Conservation (phyloP, 2,888 invertebrate genomes). For the Leptinotarsa tumamoca region DNA sequence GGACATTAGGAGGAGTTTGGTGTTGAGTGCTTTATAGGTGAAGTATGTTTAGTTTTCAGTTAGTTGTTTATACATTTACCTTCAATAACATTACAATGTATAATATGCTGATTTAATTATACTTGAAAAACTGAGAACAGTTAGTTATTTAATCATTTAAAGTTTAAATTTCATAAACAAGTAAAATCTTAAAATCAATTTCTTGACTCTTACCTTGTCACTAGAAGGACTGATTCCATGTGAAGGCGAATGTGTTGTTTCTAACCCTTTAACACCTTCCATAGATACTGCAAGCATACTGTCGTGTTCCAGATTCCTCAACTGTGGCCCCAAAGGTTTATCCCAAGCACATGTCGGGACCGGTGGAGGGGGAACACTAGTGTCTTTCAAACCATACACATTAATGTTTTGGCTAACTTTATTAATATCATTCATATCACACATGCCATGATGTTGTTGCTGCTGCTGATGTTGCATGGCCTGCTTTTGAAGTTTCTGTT, state of each 20-base stretch:
- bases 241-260: constrained; percentile 62
- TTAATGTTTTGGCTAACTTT: constrained; percentile 60
- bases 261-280: constrained; percentile 62
- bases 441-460: constrained; percentile 54
- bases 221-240: constrained; percentile 68
- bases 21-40: no score
- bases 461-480: constrained; percentile 64
- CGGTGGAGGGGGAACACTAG: constrained; percentile 50
- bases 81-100: no score
- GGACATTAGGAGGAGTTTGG: no score
- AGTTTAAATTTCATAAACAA: not conserved
- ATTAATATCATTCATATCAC: constrained; percentile 68
- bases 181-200: not conserved
- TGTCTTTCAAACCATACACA: constrained; percentile 60
- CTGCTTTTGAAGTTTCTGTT: constrained; percentile 72
- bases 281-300: constrained; percentile 58
- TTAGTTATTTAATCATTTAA: no score
- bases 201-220: constrained; percentile 57
- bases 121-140: no score
- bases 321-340: constrained; percentile 80
- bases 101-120: no score
- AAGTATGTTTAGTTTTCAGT: no score
- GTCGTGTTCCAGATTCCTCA: constrained; percentile 69
- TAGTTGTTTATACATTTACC: no score
- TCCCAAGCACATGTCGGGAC: constrained; percentile 80